Conservation (phyloP, 2,888 invertebrate species). For the Thereva unica region DNA sequence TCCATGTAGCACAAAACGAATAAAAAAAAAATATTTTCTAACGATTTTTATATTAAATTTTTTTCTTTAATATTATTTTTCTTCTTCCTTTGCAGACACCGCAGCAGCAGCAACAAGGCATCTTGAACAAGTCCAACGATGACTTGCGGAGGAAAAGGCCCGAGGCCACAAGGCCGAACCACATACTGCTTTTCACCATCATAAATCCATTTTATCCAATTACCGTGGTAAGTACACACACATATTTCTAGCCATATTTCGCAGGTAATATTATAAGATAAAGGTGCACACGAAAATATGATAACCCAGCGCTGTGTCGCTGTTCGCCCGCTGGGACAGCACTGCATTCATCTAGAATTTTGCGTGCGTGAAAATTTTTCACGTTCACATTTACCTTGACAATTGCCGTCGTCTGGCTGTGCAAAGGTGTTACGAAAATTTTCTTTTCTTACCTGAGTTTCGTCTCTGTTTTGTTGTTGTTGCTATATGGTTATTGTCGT, state of each 20-base stretch:
- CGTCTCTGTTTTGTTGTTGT: too few species aligned
- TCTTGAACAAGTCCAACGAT: constrained; percentile 59
- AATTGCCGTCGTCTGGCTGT: too few species aligned
- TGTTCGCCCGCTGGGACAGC: too few species aligned
- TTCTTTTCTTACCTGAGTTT: too few species aligned
- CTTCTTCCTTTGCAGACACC: constrained; percentile 50
- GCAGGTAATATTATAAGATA: not conserved
- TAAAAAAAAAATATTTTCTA: too few species aligned
- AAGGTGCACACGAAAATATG: not conserved
- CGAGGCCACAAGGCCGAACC: constrained; percentile 88
- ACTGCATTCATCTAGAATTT: too few species aligned
- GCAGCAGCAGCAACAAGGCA: constrained; percentile 53
- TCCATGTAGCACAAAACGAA: too few species aligned
- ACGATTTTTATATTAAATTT: not conserved
- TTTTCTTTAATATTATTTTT: constrained; percentile 6
- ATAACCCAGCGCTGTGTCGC: too few species aligned
- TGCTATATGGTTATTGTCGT: too few species aligned
- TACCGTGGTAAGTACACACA: constrained; percentile 86
- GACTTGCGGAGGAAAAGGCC: constrained; percentile 76
- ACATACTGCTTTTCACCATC: constrained; percentile 95
- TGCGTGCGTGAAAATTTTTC: too few species aligned
- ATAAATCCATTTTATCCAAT: constrained; percentile 98
- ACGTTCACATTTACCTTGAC: too few species aligned
- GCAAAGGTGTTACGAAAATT: too few species aligned
- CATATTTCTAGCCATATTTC: constrained; percentile 26